Base-by-base conservation (phyloP, 92 coral and sea anemone genomes). In the Epizoanthus stellaris region DNA sequence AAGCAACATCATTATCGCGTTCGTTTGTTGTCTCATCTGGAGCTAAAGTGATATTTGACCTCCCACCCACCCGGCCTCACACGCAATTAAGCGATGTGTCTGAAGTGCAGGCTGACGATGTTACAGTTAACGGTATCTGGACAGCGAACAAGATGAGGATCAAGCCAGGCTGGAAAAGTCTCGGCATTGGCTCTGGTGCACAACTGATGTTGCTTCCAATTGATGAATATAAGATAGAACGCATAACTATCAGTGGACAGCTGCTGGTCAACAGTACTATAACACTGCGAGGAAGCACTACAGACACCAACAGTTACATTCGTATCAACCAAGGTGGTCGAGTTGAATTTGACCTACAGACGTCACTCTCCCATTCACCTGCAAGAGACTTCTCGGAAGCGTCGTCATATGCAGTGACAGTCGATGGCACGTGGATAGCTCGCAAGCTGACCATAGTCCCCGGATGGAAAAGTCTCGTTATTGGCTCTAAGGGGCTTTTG, bases 101-200 rank as follows among this genome's bases (percentile, higher is more conserved):
- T 0, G 80, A 87, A 11, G 84, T 94, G 52, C 89, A 87, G 30
- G 95, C 95, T 11, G 88, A 91, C 43, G 77, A 73, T 67, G 93
- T 91, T 64, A 77, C 84, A 20, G 88, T 94, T 14, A 89, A 85
- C 49, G 98, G 98, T 4, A 76, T 77, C 7, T 82, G 94, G 88
- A 68, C 83, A 14, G 85, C 93, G 15, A 87, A 82, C 40, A 94
- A 81, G 65, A 90, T 94, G 4, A 87, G 76, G 40, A 94, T 94
- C 70, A 81, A 85, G 23, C 98, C 98, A 15, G 98, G 98, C 11
- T 87, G 90, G 90, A 34, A 65, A 34, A 64, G 73, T 17, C 83
- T 87, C 21, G 25, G 6, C 12, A 75, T 75, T 54, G 81, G 81
- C n/a, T 58, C 81, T 14, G 81, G 81, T 54, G 81, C 81, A 11